These are phyloP conservation scores for Tolypeutes matacus DNA, from an alignment of 2,797 vertebrate genomes.

Conservation along the genomic window DNA sequence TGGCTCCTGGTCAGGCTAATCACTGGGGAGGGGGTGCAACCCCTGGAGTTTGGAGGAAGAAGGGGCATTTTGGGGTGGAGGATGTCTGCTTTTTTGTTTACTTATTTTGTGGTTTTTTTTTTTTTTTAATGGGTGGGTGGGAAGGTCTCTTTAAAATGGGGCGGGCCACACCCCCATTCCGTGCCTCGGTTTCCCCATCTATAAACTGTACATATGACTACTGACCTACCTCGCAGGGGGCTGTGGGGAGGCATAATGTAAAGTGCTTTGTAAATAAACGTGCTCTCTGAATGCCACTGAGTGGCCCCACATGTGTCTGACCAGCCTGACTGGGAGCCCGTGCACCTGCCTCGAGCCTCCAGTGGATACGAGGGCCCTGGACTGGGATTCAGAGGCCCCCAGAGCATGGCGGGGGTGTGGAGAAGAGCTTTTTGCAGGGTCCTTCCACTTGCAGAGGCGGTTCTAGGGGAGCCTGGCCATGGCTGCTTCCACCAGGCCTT, in stretches of 20 bases:
- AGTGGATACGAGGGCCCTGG: background rate
- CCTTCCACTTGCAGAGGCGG: background rate
- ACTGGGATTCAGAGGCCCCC: background rate
- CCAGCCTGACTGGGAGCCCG: background rate
- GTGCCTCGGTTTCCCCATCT: conserved; percentile 86
- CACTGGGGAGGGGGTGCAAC: background rate
- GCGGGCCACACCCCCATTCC: conserved; percentile 80
- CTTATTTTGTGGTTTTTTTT: conserved; percentile 27
- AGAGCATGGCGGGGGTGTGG: background rate
- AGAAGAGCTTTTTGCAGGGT: background rate
- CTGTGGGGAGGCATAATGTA: conserved; percentile 85
- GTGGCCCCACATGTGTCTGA: conserved; percentile 48
- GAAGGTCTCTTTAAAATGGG: conserved; percentile 78
- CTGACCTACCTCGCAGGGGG: conserved; percentile 85
- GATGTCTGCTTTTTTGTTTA: conserved; percentile 51
- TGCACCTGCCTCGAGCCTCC: background rate
- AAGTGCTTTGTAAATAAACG: conserved; percentile 85
- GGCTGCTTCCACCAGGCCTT: background rate
- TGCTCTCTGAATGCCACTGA: conserved; percentile 82
- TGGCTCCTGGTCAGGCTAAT: background rate
- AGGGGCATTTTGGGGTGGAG: conserved; percentile 51
- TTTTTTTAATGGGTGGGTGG: conserved; percentile 74
- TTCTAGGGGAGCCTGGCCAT: background rate
- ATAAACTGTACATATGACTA: conserved; percentile 83
- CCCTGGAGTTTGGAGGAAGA: conserved; percentile 33